phyloP scores from a whole-genome alignment of 2,113 vertebrate species.

The Talpa occidentalis region DNA sequence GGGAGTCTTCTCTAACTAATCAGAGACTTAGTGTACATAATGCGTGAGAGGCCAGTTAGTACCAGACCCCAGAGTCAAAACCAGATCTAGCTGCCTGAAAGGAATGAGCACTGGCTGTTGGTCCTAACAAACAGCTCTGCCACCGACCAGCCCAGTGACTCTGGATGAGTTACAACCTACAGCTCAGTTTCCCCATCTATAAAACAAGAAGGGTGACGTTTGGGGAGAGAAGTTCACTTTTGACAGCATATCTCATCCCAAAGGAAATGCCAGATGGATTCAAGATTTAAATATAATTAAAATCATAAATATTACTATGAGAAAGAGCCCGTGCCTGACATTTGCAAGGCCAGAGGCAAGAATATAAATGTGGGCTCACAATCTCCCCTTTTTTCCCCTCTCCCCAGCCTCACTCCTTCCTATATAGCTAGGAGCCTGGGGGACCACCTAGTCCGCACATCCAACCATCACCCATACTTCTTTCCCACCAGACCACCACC shows the following conservation, averaged over 20 bases:
- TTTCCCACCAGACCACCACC: background rate
- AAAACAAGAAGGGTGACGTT: background rate
- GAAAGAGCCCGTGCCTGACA: background rate
- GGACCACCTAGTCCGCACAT: background rate
- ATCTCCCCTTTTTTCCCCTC: background rate
- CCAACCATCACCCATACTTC: background rate
- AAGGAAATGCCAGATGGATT: constrained; percentile 38
- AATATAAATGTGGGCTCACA: constrained; percentile 10
- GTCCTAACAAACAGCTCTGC: background rate
- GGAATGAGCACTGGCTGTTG: background rate
- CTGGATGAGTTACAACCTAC: constrained; percentile 24
- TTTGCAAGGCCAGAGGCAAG: background rate
- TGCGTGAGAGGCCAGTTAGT: background rate
- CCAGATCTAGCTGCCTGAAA: background rate
- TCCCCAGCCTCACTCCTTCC: background rate
- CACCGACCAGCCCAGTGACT: constrained; percentile 6
- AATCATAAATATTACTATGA: constrained; percentile 48
- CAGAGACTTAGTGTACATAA: background rate
- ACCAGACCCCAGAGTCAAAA: background rate
- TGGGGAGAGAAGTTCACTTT: background rate
- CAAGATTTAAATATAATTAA: constrained; percentile 52
- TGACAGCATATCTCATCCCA: background rate
- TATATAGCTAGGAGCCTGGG: background rate
- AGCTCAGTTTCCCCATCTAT: background rate
- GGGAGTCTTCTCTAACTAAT: background rate